A percentile compares a stretch with the other conserved stretches of the same genome.
Evolutionary conservation across 2,888 invertebrate genomes (phyloP).

Genomic region (Myathropa florea): DNA sequence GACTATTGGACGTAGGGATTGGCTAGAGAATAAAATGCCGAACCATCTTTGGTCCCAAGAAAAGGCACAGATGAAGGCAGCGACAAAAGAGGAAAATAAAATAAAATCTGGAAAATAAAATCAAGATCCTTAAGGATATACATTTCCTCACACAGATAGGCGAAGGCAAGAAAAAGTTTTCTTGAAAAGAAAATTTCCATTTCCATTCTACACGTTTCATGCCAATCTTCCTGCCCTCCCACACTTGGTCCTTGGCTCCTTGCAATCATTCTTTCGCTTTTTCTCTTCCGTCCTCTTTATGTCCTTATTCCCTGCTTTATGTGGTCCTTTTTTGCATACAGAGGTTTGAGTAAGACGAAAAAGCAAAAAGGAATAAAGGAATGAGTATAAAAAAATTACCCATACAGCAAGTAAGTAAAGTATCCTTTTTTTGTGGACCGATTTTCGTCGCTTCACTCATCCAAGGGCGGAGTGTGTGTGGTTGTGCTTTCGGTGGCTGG

Average conservation of each 20-base stretch:
- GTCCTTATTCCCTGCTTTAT: background rate
- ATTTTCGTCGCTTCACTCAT: conserved; percentile 40
- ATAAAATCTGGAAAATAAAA: background rate
- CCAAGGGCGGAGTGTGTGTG: background rate
- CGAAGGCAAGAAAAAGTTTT: conserved; percentile 54
- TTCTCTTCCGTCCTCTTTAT: background rate
- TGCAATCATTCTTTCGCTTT: conserved; percentile 15
- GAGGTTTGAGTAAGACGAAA: background rate
- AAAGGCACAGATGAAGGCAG: conserved; percentile 34
- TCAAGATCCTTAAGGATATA: conserved; percentile 47
- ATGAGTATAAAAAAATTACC: conserved; percentile 9
- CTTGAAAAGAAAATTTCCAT: conserved; percentile 57
- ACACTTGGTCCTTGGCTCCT: conserved; percentile 20
- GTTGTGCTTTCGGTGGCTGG: conserved; percentile 5
- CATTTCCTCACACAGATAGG: background rate
- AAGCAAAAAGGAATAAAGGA: background rate
- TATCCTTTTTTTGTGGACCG: conserved; percentile 52
- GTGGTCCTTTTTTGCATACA: conserved; percentile 24
- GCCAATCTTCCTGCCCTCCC: conserved; percentile 7
- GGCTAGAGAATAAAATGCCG: conserved; percentile 46
- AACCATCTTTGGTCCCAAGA: conserved; percentile 33
- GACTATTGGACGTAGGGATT: conserved; percentile 44
- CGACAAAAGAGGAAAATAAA: background rate
- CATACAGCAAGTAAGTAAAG: conserved; percentile 48
- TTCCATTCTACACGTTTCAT: conserved; percentile 44